Percentiles rank a stretch among this genome's conserved stretches.
phyloP scores from a whole-genome alignment of 30 jellyfish, hydroid and myxozoan species.

The Aurelia sp. region DNA sequence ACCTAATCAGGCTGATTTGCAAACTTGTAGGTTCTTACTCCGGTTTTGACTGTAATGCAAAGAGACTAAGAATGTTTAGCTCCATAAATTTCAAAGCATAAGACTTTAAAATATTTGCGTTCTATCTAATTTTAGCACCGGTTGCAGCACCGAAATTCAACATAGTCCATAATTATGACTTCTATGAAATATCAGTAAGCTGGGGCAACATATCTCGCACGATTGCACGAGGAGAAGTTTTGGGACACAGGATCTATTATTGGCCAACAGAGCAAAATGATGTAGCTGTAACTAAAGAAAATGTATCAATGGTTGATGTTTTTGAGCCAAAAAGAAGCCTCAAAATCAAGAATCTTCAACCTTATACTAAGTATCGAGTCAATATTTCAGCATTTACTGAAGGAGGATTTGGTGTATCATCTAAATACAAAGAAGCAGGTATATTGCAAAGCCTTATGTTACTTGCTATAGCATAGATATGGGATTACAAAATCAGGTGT shows the following conservation, averaged over 20 bases:
- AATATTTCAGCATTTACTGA: slow-evolving; percentile 52
- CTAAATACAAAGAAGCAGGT: slow-evolving; percentile 34
- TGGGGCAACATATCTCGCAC: slow-evolving; percentile 37
- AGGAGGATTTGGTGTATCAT: slow-evolving; percentile 57
- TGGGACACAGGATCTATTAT: slow-evolving; percentile 42
- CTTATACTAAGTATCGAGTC: slow-evolving; percentile 48
- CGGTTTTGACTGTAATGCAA: too few species aligned
- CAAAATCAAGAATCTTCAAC: slow-evolving; percentile 21
- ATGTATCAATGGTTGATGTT: not conserved
- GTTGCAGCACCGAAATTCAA: slow-evolving; percentile 43
- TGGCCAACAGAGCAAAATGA: slow-evolving; percentile 52
- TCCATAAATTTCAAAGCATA: too few species aligned
- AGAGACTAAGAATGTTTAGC: too few species aligned
- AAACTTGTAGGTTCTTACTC: too few species aligned
- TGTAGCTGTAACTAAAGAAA: not conserved
- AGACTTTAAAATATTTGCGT: too few species aligned
- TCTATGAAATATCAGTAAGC: slow-evolving; percentile 36
- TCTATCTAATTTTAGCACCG: slow-evolving; percentile 31
- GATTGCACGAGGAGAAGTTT: slow-evolving; percentile 61
- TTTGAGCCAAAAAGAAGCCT: slow-evolving; percentile 44
- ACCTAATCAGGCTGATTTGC: too few species aligned
- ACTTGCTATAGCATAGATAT: too few species aligned
- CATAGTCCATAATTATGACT: slow-evolving; percentile 12
- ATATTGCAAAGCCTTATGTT: too few species aligned
- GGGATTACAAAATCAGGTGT: too few species aligned